phyloP scores from a whole-genome alignment of 2,113 vertebrate genomes.

The zebrafish (Danio rerio) region GRCz12tu NC_133180.1:17522001-17522500 shows the following conservation, averaged over 20 bases:
- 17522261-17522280: not conserved
- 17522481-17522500: too few relatives aligned
- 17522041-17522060: constrained; percentile 16
- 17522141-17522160: constrained; percentile 98
- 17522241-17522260: constrained; percentile 91
- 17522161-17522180: constrained; percentile 91
- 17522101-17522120: constrained; percentile 84
- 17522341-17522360: not conserved
- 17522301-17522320: too few relatives aligned
- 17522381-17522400: not conserved
- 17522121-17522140: constrained; percentile 98
- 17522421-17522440: too few relatives aligned
- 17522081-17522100: constrained; percentile 38
- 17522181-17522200: constrained; percentile 97
- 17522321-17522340: too few relatives aligned
- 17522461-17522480: too few relatives aligned
- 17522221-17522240: constrained; percentile 92
- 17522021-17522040: not conserved
- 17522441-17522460: too few relatives aligned
- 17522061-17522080: constrained; percentile 48
- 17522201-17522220: constrained; percentile 97
- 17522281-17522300: not conserved
- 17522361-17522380: not conserved
- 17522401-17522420: not conserved
- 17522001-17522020: constrained; percentile 54